Conservation (phyloP, 2,113 vertebrate genomes). For the Caloenas nicobarica region DNA sequence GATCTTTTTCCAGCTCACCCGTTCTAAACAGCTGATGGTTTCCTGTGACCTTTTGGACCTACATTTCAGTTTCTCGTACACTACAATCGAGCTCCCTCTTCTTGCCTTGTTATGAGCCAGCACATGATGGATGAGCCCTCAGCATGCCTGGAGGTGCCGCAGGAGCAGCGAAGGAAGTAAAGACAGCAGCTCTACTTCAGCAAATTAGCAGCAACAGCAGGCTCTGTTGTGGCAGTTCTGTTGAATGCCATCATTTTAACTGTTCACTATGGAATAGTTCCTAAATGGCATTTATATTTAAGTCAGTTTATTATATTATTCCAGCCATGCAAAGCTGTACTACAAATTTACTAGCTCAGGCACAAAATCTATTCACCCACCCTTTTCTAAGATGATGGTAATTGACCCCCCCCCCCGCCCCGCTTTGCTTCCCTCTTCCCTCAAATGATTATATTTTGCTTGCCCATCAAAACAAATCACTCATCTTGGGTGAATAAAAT, state of each 20-base stretch:
- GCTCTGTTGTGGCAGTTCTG: slow-evolving; percentile 26
- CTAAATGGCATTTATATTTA: slow-evolving; percentile 42
- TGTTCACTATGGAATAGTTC: slow-evolving; percentile 21
- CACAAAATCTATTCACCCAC: slow-evolving; percentile 24
- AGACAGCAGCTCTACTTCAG: slow-evolving; percentile 13
- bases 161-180: slow-evolving; percentile 4
- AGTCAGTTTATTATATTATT: slow-evolving; percentile 19
- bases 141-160: slow-evolving; percentile 25
- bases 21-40: background rate
- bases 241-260: slow-evolving; percentile 36
- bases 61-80: background rate
- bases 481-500: slow-evolving; percentile 27
- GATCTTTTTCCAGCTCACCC: background rate
- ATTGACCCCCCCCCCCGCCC: background rate
- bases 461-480: slow-evolving; percentile 43
- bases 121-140: slow-evolving; percentile 28
- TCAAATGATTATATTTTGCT: slow-evolving; percentile 28
- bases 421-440: background rate
- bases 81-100: background rate
- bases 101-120: background rate
- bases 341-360: slow-evolving; percentile 24
- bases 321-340: slow-evolving; percentile 27
- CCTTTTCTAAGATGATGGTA: background rate
- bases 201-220: slow-evolving; percentile 48
- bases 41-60: slow-evolving; percentile 9